These are phyloP conservation scores for Rhinolophus ferrumequinum DNA, from an alignment of 2,113 vertebrate species.

Conservation along the genomic window DNA sequence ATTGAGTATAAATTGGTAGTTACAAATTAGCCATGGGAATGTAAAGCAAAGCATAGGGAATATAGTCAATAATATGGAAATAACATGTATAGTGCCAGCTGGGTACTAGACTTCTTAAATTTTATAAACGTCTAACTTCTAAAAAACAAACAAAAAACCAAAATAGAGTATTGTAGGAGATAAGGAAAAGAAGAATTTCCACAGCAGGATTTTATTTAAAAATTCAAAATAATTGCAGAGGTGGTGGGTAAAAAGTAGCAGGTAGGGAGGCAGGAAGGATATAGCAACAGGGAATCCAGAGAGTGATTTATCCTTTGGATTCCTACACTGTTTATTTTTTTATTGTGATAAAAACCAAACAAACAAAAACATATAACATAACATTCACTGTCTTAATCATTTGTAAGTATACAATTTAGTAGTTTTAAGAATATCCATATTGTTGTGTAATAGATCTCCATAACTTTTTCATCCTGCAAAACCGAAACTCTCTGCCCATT, in stretches of 20 bases:
- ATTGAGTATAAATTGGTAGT: too few species aligned
- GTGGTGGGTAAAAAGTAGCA: background rate
- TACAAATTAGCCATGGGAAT: too few species aligned
- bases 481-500: background rate
- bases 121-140: too few species aligned
- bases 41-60: too few species aligned
- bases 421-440: background rate
- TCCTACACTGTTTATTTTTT: background rate
- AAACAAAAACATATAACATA: background rate
- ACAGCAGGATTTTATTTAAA: background rate
- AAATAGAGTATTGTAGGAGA: background rate
- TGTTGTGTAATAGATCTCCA: background rate
- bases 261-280: background rate
- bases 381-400: background rate
- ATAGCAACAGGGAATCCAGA: background rate
- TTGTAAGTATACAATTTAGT: background rate
- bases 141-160: too few species aligned
- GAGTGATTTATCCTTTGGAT: background rate
- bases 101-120: too few species aligned
- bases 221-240: background rate
- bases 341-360: background rate
- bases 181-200: background rate
- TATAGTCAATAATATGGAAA: too few species aligned
- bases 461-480: background rate
- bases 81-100: too few species aligned